Evolutionary conservation across 2,888 invertebrate species (phyloP), one percentile per base, ranked within the genome.

Genomic region (Stictocephala bisonia): DNA sequence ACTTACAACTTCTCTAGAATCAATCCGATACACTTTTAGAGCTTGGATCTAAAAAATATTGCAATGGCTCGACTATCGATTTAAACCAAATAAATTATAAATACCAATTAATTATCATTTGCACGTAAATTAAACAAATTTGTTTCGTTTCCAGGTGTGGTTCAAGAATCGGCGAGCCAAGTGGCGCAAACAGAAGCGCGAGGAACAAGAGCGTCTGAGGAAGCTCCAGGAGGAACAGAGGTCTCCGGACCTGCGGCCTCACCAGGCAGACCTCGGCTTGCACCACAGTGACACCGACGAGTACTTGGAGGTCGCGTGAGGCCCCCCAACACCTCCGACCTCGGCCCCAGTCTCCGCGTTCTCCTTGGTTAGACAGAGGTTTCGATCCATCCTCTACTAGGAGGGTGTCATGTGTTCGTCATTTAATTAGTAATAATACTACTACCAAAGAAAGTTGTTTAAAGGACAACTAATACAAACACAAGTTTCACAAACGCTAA

Each of bases 141-240:
- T 77, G 78, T 77, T 73, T 82, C 83, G 80, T 81, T 86, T 86
- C 13, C 86, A 97, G 97, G 97, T 97, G 11, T 97, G 97, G 97
- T 97, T 97, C 85, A 97, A 97, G 85, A 97, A 97, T 84, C 90
- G 97, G 20, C 88, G 97, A 41, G 97, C 97, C 79, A 97, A 97
- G 86, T 97, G 96, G 96, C 90, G 97, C 79, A 97, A 97, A 82
- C 96, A 96, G 83, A 96, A 96, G 83, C 90, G 96, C 1, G 97
- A 93, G 83, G 91, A 93, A 83, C 91, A 94, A 84, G 93, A 94
- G 84, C 86, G 94, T 74, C 86, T 94, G 79, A 88, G 94, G 74
- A 93, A 94, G 84, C 84, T 94, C 75, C 94, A 94, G 82, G 91
- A 94, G 84, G 94, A 94, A 83, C 89, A 93, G 76, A 50, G 58